Conservation (phyloP, 2,888 invertebrate genomes). For the Oligia latruncula region DNA sequence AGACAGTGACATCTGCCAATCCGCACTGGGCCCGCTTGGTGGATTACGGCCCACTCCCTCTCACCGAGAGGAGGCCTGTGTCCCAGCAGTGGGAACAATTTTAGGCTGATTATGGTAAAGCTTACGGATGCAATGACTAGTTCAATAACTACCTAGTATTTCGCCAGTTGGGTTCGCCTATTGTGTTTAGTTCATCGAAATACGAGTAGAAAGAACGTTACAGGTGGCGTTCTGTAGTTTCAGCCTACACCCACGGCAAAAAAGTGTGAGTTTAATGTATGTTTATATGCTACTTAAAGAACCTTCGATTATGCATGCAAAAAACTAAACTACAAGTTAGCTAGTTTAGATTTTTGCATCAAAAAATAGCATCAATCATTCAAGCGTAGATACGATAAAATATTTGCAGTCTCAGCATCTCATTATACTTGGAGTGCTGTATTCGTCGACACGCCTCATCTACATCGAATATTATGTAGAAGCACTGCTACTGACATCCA, state of each 20-base stretch:
- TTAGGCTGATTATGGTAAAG: no score
- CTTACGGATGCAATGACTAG: no score
- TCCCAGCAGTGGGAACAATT: no score
- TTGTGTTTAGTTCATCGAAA: neutral
- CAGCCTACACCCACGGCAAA: neutral
- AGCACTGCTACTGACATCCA: conserved; percentile 71
- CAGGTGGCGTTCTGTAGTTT: neutral
- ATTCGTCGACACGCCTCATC: conserved; percentile 70
- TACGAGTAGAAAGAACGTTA: neutral
- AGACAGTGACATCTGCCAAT: no score
- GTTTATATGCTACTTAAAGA: neutral
- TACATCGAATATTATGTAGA: conserved; percentile 70
- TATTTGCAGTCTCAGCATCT: conserved; percentile 72
- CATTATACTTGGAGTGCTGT: conserved; percentile 65
- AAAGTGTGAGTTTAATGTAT: neutral
- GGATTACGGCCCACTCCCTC: no score
- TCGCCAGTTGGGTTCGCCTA: no score
- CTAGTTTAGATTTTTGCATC: neutral
- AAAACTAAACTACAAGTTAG: neutral
- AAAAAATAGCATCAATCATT: neutral
- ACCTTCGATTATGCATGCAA: neutral
- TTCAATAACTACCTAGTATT: no score
- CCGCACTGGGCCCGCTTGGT: no score
- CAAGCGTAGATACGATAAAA: neutral
- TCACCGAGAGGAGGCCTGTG: no score